Base-by-base conservation (phyloP, 2,888 invertebrate species). In the Vesta saturnalis region DNA sequence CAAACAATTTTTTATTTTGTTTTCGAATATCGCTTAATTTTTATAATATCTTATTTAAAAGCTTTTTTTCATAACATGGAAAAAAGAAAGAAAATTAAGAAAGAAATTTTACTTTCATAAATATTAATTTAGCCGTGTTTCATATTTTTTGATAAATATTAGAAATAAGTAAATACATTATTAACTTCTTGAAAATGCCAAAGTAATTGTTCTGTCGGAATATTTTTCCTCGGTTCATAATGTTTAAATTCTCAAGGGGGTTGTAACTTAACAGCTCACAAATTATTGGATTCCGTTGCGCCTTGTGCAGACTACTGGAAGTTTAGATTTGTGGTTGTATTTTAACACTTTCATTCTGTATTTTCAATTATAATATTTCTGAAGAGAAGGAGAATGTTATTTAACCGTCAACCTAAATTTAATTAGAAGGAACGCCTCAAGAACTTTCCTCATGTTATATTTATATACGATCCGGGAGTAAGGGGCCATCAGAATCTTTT, bases 181-280 rank as follows among this genome's bases (percentile, higher is more conserved):
- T 39, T 39, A 39, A 39, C 39, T 39, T 39, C 39, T 39, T 39
- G 39, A n/a, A 6, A 39, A 39, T 39, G n/a, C n/a, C n/a, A 39
- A 39, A 39, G 39, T 39, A 39, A 39, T 39, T 39, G 39, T 39
- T 39, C 39, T n/a, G 39, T 49, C 47, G 18, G 4, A 18, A 18
- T 49, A 19, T 52, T 52, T 52, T 52, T 52, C 52, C 19, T 52
- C 19, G 21, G 21, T 52, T 52, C 52, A 21, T 21, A 21, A 52
- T 52, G 52, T 52, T 52, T 52, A 5, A 52, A 52, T 21, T 52
- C 52, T 52, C 52, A n/a, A 19, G 52, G 21, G 52, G 52, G 52
- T 52, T 39, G 52, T 52, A 52, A 52, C 21, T 52, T 39, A 52
- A 52, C 52, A 21, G 52, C 52, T 52, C 52, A 21, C 52, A 52